Evolutionary conservation across 2,888 invertebrate genomes (phyloP).

Genomic region (Protodeltote pygarga): DNA sequence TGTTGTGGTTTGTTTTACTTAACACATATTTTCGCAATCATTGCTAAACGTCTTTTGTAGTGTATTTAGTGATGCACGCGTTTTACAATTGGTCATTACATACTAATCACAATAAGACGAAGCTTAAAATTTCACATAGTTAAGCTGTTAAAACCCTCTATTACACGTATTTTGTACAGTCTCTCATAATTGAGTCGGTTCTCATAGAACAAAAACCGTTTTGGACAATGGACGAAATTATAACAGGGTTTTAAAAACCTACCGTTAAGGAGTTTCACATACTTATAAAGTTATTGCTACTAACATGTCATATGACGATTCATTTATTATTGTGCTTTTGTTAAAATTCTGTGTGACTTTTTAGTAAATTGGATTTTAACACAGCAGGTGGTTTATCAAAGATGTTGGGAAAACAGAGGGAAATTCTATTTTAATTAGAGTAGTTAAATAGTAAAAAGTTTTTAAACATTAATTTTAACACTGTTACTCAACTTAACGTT

Average conservation of each 20-base stretch:
- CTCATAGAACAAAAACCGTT: conserved; percentile 83
- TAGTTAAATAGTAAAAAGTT: conserved; percentile 30
- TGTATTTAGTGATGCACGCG: conserved; percentile 31
- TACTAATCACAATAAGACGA: conserved; percentile 76
- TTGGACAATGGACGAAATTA: conserved; percentile 85
- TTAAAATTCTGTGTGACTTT: conserved; percentile 64
- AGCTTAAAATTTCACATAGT: conserved; percentile 83
- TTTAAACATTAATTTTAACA: conserved; percentile 31
- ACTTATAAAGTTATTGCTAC: conserved; percentile 80
- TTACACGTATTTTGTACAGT: conserved; percentile 83
- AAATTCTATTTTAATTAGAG: conserved; percentile 19
- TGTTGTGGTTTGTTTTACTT: conserved; percentile 13
- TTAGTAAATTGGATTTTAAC: conserved; percentile 35
- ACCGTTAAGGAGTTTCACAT: conserved; percentile 81
- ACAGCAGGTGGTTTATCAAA: conserved; percentile 39
- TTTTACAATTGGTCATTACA: conserved; percentile 57
- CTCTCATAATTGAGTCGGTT: conserved; percentile 82
- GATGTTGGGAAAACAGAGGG: conserved; percentile 41
- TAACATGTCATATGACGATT: conserved; percentile 82
- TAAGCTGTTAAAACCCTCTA: conserved; percentile 82
- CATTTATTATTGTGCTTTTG: conserved; percentile 70
- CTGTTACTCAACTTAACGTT: conserved; percentile 23
- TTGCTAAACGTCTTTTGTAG: conserved; percentile 8
- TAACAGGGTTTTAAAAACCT: conserved; percentile 78
- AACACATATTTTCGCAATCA: conserved; percentile 38